These are phyloP conservation scores for Rynchops niger DNA, from an alignment of 2,113 vertebrate genomes.

Conservation along the genomic window DNA sequence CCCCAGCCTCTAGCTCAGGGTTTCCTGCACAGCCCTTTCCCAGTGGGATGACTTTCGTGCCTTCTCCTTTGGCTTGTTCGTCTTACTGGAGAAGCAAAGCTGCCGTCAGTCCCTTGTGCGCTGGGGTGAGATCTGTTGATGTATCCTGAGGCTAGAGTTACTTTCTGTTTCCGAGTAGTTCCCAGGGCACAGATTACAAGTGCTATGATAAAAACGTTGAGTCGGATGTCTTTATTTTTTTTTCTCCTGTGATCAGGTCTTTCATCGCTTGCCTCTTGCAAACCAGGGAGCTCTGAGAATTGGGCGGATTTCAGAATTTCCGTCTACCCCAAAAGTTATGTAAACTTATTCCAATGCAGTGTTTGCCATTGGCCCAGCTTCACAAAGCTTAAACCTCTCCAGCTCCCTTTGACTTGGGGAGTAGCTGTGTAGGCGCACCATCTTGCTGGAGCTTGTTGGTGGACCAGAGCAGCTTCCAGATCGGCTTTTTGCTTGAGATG, in stretches of 20 bases:
- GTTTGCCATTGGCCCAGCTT: neutral
- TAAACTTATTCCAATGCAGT: neutral
- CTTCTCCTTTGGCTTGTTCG: neutral
- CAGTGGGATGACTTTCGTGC: neutral
- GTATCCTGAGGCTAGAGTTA: conserved; percentile 27
- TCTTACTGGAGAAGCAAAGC: neutral
- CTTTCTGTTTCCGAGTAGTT: conserved; percentile 6
- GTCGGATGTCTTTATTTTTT: neutral
- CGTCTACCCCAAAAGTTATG: neutral
- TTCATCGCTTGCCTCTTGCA: neutral
- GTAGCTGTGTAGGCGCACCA: neutral
- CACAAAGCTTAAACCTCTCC: neutral
- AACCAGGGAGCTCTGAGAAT: neutral
- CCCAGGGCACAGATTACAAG: conserved; percentile 19
- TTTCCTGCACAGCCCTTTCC: neutral
- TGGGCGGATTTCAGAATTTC: neutral
- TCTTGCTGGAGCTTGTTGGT: neutral
- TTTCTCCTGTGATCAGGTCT: neutral
- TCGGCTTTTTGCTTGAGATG: neutral
- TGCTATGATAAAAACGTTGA: neutral
- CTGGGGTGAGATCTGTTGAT: neutral
- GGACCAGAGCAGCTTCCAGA: neutral
- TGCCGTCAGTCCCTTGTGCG: neutral
- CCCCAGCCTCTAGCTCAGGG: neutral
- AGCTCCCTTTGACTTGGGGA: neutral